Base-by-base conservation (phyloP, 2,113 vertebrate genomes). In the Rhinopithecus roxellana region DNA sequence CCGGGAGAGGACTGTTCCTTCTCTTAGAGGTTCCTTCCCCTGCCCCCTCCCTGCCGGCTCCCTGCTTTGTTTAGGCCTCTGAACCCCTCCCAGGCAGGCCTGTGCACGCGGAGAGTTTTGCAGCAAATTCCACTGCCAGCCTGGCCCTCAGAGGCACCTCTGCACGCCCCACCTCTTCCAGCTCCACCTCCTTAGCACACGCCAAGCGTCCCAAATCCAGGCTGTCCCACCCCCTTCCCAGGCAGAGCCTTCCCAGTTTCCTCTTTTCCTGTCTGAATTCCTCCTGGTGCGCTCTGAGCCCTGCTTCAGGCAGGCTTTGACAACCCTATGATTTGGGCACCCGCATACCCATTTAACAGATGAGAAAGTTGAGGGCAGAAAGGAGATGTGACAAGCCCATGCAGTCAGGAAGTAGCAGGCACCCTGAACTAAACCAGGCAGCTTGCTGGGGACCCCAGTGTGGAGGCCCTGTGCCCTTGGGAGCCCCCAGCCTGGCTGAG, bases 81-180 rank as follows among this genome's bases (percentile, higher is more conserved):
- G 67, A 57, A 45, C 10, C n/a, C 35, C 70, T 18, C 40, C 38
- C 12, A 4, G 20, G 38, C 95, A 96, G 64, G 97, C 87, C 97
- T 18, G 55, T 43, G 79, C 97, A 8, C 18, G 95, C 70, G 9
- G 3, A 40, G 81, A 32, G 55, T 40, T 64, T 79, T 25, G 69
- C 89, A 67, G 64, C 94, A 80, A 69, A 94, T 91, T 95, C 91
- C 80, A 14, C 17, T 2, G 61, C 88, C 81, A 30, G 70, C 59
- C n/a, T 6, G 70, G 59, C 35, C 78, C 86, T 32, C 55, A 1
- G 64, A 55, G 75, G 81, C 35, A 30, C 86, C 80, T 6, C 64
- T 6, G 40, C 45, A 25, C 43, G 8, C 18, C 77, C 77, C 77
- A 32, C 48, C 9, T 32, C 12, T 43, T 11, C 74, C 9, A 32